phyloP scores from a whole-genome alignment of 2,797 vertebrate genomes.

The Benthosema pterotum region DNA sequence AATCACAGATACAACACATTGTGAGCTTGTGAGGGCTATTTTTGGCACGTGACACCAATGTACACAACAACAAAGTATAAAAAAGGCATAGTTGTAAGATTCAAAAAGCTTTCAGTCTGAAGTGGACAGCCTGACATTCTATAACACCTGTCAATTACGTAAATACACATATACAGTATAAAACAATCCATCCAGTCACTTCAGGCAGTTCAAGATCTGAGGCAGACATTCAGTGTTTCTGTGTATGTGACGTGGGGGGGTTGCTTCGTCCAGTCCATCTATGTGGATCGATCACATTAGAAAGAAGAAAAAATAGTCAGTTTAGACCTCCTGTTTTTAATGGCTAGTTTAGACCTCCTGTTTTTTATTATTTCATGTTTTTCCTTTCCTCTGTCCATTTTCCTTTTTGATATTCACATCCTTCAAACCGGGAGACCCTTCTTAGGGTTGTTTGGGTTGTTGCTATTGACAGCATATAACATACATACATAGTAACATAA shows the following conservation, averaged over 20 bases:
- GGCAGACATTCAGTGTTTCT: constrained; percentile 2
- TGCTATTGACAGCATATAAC: too few species aligned
- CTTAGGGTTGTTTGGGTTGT: too few species aligned
- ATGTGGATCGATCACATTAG: constrained; percentile 1
- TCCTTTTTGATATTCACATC: background rate
- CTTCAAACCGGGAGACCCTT: too few species aligned
- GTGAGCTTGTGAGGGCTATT: too few species aligned
- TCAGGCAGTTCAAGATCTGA: constrained; percentile 23
- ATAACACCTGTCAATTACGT: constrained; percentile 26
- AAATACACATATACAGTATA: constrained; percentile 4
- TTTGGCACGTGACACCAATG: too few species aligned
- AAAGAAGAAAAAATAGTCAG: constrained; percentile 22
- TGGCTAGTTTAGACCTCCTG: background rate
- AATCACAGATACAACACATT: too few species aligned
- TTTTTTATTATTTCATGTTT: background rate
- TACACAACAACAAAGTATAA: too few species aligned
- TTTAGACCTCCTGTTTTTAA: background rate
- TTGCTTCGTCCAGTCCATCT: constrained; percentile 22
- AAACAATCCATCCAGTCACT: constrained; percentile 6
- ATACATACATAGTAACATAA: too few species aligned
- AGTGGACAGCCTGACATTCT: constrained; percentile 23
- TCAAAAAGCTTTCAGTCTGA: constrained; percentile 5
- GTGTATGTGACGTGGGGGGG: constrained; percentile 4
- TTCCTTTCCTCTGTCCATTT: constrained; percentile 1
- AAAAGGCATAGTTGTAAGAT: background rate